A percentile compares a stretch with the other conserved stretches of the same genome.
Conservation (phyloP, 2,113 vertebrate species). For the Rattus rattus region DNA sequence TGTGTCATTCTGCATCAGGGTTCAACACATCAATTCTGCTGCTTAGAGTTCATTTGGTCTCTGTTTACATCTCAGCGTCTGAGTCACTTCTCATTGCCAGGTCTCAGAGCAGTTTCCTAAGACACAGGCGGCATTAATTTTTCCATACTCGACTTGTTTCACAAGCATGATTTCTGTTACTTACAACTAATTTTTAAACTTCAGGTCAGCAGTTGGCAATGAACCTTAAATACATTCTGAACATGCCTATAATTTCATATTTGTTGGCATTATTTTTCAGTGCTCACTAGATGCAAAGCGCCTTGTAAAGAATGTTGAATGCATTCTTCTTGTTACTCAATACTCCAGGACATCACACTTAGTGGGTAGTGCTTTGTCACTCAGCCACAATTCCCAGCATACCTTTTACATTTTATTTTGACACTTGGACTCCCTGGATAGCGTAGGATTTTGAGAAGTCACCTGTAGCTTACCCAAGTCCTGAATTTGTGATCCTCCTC, state of each 20-base stretch:
- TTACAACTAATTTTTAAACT: not conserved
- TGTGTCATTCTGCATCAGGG: not conserved
- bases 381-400: not conserved
- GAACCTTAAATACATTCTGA: not conserved
- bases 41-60: not conserved
- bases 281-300: not conserved
- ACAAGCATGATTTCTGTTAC: not conserved
- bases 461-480: not conserved
- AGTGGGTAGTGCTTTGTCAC: too few species aligned
- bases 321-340: not conserved
- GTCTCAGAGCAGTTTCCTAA: not conserved
- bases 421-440: too few species aligned
- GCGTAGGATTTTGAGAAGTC: not conserved
- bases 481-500: not conserved
- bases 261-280: not conserved
- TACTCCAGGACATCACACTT: not conserved
- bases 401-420: not conserved
- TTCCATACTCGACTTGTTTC: not conserved
- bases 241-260: not conserved
- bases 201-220: not conserved
- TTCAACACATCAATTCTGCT: not conserved
- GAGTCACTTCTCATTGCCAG: not conserved
- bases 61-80: not conserved
- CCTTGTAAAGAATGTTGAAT: not conserved
- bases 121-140: not conserved